These are phyloP conservation scores for Drosophila melanica DNA, from an alignment of 1,140 invertebrate genomes.

Conservation along the genomic window DNA sequence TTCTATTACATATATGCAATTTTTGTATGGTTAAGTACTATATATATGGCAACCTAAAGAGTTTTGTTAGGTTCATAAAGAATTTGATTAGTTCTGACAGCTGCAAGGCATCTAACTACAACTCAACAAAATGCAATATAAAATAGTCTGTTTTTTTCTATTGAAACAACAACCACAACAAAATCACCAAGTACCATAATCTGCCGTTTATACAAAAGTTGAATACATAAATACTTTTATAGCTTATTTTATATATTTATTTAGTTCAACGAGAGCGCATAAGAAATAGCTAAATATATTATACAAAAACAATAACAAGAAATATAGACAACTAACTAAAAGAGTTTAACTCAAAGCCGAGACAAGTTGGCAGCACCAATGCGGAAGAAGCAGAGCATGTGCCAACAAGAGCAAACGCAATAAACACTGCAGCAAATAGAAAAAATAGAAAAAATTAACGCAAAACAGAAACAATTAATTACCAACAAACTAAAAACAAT, in stretches of 20 bases:
- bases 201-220: slow-evolving; percentile 60
- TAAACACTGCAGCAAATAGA: slow-evolving; percentile 1
- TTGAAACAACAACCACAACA: slow-evolving; percentile 10
- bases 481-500: slow-evolving; percentile 38
- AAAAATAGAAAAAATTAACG: background rate
- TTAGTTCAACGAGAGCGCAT: slow-evolving; percentile 33
- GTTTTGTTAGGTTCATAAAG: slow-evolving; percentile 42
- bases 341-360: slow-evolving; percentile 12
- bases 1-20: slow-evolving; percentile 27
- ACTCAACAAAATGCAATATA: slow-evolving; percentile 53
- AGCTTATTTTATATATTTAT: slow-evolving; percentile 64
- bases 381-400: slow-evolving; percentile 18
- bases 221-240: slow-evolving; percentile 40
- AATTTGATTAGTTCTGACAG: slow-evolving; percentile 25
- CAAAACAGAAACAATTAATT: slow-evolving; percentile 12
- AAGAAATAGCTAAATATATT: slow-evolving; percentile 39
- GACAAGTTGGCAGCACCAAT: slow-evolving; percentile 31
- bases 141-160: slow-evolving; percentile 64
- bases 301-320: slow-evolving; percentile 43
- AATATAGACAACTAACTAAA: slow-evolving; percentile 16
- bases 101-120: slow-evolving; percentile 40
- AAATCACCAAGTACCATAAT: slow-evolving; percentile 39
- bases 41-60: slow-evolving; percentile 11
- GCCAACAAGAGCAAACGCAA: background rate
- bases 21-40: slow-evolving; percentile 37